Evolutionary conservation across 2,888 invertebrate species (phyloP), one percentile per base, ranked within the genome.

Genomic region (Masnerella sp.): DNA sequence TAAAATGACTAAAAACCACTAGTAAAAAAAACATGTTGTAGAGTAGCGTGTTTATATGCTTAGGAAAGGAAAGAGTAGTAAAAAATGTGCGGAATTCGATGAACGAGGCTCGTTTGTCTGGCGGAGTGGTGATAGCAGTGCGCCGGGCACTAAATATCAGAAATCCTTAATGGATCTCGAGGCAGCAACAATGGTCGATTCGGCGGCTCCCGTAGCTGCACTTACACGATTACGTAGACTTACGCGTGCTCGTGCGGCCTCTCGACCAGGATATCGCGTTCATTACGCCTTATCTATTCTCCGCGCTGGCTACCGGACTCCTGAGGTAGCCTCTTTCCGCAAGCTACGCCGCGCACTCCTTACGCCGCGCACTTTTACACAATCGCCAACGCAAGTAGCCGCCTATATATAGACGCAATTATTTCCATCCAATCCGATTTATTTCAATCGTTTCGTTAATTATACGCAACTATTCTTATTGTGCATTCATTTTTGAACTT

Each of bases 131-230:
- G 76, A 74, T 76, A 74, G 71, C 65, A 54, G 54, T 52, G 56
- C 59, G 54, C 54, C 28, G 70, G 72, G 68, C 67, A 82, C 82
- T 83, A 81, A 84, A 82, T 83, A 83, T 83, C 81, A 77, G 74
- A 79, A 80, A 79, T 79, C 80, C 81, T 79, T 85, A 84, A 84
- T 85, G 85, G 84, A 84, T 82, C 83, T 80, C 74, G 76, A 76
- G 76, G 69, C 79, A 74, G 75, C 77, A 82, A 83, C 82, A 83
- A 84, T 81, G 79, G 78, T 78, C 75, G 62, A 74, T 74, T 76
- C 52, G 58, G 72, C 68, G 72, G 79, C 79, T 77, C 67, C 78
- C 76, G 78, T 76, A 67, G 74, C 51, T 73, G 76, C 77, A 75
- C 76, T 71, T 68, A 74, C 71, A 71, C 76, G 74, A 74, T 74